Conservation (phyloP, 2,797 vertebrate species). For the Phaenicophaeus curvirostris region DNA sequence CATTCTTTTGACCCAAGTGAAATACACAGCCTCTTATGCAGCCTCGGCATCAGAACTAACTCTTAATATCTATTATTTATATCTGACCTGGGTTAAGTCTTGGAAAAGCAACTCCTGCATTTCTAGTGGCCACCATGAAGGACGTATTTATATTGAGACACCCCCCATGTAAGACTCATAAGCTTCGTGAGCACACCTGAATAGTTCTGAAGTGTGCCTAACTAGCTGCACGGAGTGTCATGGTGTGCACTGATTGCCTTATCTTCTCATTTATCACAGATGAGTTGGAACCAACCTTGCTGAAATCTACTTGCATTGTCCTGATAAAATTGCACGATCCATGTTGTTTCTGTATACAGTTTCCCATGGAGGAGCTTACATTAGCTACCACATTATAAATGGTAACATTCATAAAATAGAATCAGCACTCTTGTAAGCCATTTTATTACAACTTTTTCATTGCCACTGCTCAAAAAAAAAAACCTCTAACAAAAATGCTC, state of each 20-base stretch:
- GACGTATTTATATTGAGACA: conserved; percentile 81
- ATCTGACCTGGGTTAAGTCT: conserved; percentile 79
- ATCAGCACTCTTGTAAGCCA: not conserved
- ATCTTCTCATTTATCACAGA: conserved; percentile 99
- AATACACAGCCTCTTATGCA: conserved; percentile 63
- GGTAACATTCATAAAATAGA: conserved; percentile 38
- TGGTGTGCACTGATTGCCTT: conserved; percentile 95
- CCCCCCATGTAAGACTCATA: conserved; percentile 76
- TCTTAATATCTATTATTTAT: conserved; percentile 81
- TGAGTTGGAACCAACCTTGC: conserved; percentile 97
- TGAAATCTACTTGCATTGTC: conserved; percentile 91
- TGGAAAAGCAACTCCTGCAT: conserved; percentile 77
- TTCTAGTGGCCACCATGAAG: conserved; percentile 83
- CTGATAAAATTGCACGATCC: conserved; percentile 86
- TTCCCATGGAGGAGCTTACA: conserved; percentile 74
- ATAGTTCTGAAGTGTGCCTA: conserved; percentile 84
- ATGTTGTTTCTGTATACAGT: conserved; percentile 78
- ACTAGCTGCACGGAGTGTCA: conserved; percentile 89
- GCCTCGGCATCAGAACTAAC: conserved; percentile 61
- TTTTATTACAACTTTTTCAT: not conserved
- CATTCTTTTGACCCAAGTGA: conserved; percentile 68
- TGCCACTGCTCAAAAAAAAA: conserved; percentile 8
- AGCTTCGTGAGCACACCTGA: conserved; percentile 85
- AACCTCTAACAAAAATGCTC: not conserved
- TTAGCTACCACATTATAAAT: not conserved